Base-by-base conservation (phyloP, 2,113 vertebrate genomes). In the Onychorhynchus coronatus region DNA sequence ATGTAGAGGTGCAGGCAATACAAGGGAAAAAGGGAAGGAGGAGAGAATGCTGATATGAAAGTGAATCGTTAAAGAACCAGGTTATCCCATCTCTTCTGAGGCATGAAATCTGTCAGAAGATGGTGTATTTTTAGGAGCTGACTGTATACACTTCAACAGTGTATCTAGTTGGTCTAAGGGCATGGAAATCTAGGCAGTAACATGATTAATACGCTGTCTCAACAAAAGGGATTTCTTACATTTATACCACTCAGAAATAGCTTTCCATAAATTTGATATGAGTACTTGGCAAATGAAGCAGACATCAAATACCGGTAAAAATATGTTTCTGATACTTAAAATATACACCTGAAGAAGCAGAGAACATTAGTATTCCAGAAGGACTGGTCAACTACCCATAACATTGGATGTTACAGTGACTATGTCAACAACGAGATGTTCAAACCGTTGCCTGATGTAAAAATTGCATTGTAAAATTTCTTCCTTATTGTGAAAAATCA, bases 261-360 rank as follows among this genome's bases (percentile, higher is more conserved):
- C 97, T 94, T 79, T 96, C 71, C 68, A 92, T 97, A 95, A 98
- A 98, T 98, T 97, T 97, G 91, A 97, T 97, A 95, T 63, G 91
- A 41, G 14, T 94, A 96, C 89, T 97, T 97, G 96, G 96, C 96
- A 97, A 98, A 91, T 25, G 73, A 97, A 97, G 82, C 85, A 80
- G 93, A 82, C 93, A 97, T 98, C 95, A 98, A 97, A 97, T 94
- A 96, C 94, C 97, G 96, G 97, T 97, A 97, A 97, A 98, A 97
- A 91, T 98, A 96, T 96, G 95, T 97, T 97, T 97, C 95, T 95
- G 96, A 95, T 98, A 96, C 96, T 96, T 97, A 59, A 61, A 98
- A 95, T 96, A 93, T 97, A 96, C 91, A 96, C 95, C 95, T 97
- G 97, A 97, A 98, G 96, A 97, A 98, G 62, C 76, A 96, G 95